phyloP scores from a whole-genome alignment of 2,113 vertebrate species.

The Indicator indicator region DNA sequence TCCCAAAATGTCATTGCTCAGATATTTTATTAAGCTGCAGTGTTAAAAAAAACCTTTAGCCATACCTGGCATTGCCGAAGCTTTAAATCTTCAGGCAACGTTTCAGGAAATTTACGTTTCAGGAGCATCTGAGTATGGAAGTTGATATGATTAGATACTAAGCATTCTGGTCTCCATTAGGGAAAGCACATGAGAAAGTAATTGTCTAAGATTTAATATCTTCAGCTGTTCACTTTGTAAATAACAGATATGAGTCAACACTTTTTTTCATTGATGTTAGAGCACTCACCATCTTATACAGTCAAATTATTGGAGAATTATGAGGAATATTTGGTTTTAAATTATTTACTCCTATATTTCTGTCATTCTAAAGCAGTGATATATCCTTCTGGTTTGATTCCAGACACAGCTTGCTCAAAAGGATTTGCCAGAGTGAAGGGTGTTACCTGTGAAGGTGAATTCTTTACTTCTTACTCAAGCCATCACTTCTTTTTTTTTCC shows the following conservation, averaged over 20 bases:
- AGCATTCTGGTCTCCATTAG: background rate
- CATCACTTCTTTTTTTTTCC: too few relatives aligned
- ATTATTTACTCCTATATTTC: background rate
- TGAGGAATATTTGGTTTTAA: background rate
- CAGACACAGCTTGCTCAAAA: slow-evolving; percentile 78
- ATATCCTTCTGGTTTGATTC: background rate
- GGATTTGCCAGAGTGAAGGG: slow-evolving; percentile 81
- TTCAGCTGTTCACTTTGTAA: background rate
- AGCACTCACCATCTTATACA: background rate
- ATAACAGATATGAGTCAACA: background rate
- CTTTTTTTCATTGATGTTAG: background rate
- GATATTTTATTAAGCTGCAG: background rate
- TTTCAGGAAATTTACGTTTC: background rate
- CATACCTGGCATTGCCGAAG: background rate
- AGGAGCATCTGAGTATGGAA: background rate
- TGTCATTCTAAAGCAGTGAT: background rate
- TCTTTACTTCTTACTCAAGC: background rate
- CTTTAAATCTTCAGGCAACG: background rate
- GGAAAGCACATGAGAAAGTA: background rate
- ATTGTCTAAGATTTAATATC: background rate
- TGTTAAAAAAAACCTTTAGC: background rate
- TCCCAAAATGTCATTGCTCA: background rate
- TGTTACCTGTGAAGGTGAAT: slow-evolving; percentile 79
- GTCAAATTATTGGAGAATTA: background rate
- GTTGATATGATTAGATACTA: background rate